Evolutionary conservation across 2,888 invertebrate genomes (phyloP).

Genomic region (Alentia gelatinosa): DNA sequence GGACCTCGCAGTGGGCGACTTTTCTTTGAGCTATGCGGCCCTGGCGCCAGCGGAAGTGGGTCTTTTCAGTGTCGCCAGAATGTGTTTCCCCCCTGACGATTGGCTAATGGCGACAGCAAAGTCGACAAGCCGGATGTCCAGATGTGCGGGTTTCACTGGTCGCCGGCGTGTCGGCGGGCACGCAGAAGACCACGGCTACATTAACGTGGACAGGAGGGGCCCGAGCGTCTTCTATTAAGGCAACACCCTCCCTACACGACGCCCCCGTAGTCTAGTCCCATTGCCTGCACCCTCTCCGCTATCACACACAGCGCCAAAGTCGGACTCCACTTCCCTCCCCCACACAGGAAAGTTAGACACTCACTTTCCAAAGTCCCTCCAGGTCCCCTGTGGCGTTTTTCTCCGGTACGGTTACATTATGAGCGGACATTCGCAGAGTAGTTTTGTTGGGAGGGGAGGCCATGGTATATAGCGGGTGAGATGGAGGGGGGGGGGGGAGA

Average conservation of each 20-base stretch:
- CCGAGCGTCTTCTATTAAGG: background rate
- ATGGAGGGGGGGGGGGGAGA: too few species aligned
- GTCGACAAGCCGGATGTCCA: background rate
- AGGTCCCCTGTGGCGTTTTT: too few species aligned
- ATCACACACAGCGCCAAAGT: background rate
- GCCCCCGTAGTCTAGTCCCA: background rate
- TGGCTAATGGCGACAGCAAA: background rate
- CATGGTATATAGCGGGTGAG: too few species aligned
- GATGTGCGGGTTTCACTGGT: background rate
- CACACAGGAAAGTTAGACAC: background rate
- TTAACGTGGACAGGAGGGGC: background rate
- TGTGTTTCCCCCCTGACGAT: background rate
- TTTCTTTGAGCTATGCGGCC: background rate
- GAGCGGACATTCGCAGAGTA: too few species aligned
- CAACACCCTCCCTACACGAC: background rate
- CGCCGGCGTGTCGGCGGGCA: background rate
- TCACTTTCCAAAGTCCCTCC: too few species aligned
- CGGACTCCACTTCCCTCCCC: background rate
- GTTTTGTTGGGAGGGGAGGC: too few species aligned
- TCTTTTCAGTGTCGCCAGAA: background rate
- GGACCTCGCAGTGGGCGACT: background rate
- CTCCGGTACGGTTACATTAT: too few species aligned
- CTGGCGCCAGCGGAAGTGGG: background rate
- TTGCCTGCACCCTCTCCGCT: background rate
- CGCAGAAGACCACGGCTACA: background rate